Evolutionary conservation across 2,113 vertebrate species (phyloP), one percentile per base, ranked within the genome.

Genomic region (Cyanocitta stelleri): DNA sequence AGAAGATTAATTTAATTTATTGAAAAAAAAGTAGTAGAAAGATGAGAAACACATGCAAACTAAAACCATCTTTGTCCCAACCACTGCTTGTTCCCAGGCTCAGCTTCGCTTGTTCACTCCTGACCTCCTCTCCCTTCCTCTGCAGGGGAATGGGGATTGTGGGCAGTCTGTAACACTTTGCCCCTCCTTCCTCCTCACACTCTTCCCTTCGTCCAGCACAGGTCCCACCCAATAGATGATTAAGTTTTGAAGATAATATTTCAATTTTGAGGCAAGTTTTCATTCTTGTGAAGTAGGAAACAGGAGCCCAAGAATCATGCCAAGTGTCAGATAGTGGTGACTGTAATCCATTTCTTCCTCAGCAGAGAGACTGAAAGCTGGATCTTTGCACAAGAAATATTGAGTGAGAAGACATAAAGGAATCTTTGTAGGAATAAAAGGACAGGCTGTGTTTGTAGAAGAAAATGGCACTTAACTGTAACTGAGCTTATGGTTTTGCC

Each of bases 131-230:
- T 69, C 32, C 11, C 9, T 3, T 11, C 33, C 22, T 12, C 6
- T 4, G 0, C 5, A 3, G 26, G 12, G 10, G 8, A 19, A 6
- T 12, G 30, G 13, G 12, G n/a, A 27, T 49, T 63, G 11, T 67
- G 16, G 12, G 74, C 49, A 23, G 13, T 74, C 48, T 6, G 0
- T 80, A 77, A 64, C 30, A 41, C 10, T 29, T 78, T 27, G n/a
- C 32, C 5, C 6, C 20, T 80, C 4, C 26, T 84, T 83, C n/a
- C 17, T 78, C 14, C 27, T 77, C 33, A 56, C 4, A 2, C 20
- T 73, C 46, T 66, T 18, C 10, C 43, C 8, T 23, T 87, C 23
- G 27, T 84, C 21, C 30, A 46, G 37, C 23, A 21, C 18, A 74
- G 11, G 18, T 75, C 8, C 30, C 72, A 56, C 24, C 13, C n/a